Evolutionary conservation across 2,113 vertebrate genomes (phyloP).

Genomic region (Misgurnus mizolepis): DNA sequence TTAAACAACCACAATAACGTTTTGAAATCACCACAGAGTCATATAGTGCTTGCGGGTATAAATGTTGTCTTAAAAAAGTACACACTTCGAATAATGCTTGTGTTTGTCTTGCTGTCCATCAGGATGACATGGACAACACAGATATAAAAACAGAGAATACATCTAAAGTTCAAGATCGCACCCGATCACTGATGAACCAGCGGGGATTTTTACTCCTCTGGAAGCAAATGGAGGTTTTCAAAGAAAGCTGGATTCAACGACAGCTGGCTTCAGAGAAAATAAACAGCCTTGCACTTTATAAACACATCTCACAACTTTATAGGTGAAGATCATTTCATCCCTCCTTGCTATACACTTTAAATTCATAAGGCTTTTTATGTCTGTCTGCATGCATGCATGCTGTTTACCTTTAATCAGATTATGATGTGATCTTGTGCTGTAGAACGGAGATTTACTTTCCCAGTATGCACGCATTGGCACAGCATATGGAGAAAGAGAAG

Average conservation of each 20-base stretch:
- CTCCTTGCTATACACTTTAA: not conserved
- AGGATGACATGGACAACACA: conserved; percentile 15
- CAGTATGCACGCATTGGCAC: conserved; percentile 70
- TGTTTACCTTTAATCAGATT: not conserved
- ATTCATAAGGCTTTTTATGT: not conserved
- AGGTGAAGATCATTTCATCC: conserved; percentile 58
- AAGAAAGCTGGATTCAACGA: conserved; percentile 69
- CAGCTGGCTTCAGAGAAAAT: conserved; percentile 62
- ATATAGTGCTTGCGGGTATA: no score
- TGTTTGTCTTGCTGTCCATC: not conserved
- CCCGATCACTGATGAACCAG: conserved; percentile 55
- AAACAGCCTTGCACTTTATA: conserved; percentile 54
- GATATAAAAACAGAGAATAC: not conserved
- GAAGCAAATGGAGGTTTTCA: conserved; percentile 78
- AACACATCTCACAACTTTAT: conserved; percentile 71
- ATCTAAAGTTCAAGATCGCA: not conserved
- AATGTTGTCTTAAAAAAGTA: no score
- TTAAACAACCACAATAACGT: no score
- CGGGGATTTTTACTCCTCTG: conserved; percentile 75
- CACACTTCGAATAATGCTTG: no score
- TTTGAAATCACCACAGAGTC: no score
- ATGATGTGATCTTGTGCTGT: conserved; percentile 29
- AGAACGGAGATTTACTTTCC: conserved; percentile 71
- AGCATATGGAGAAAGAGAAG: conserved; percentile 64
- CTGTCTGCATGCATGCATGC: not conserved